phyloP scores from a whole-genome alignment of 23 tunicate species.

The Oikopleura dioica region DNA sequence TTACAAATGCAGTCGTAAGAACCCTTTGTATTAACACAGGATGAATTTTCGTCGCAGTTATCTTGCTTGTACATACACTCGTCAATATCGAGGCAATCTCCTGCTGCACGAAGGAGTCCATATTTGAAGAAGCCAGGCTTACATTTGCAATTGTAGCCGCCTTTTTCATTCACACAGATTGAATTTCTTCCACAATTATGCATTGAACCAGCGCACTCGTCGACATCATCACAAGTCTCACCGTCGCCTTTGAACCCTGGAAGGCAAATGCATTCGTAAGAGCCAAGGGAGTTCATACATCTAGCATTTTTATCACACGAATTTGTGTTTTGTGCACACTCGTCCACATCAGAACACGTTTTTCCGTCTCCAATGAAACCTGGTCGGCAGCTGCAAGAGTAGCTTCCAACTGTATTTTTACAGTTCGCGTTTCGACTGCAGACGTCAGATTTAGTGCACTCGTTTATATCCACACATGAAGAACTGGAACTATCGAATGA shows the following conservation, averaged over 20 bases:
- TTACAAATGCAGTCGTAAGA: neutral
- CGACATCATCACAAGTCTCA: neutral
- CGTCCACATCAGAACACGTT: slow-evolving; percentile 21
- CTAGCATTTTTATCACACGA: slow-evolving; percentile 10
- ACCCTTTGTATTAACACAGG: neutral
- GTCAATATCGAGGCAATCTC: slow-evolving; percentile 7
- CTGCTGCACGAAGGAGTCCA: slow-evolving; percentile 14
- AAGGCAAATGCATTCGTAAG: slow-evolving; percentile 15
- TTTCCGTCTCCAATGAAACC: neutral
- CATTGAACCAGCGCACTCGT: slow-evolving; percentile 17
- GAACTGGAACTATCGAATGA: neutral
- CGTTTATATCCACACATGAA: slow-evolving; percentile 43
- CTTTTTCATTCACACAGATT: neutral
- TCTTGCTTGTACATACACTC: slow-evolving; percentile 1
- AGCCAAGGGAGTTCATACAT: slow-evolving; percentile 14
- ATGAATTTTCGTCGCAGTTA: slow-evolving; percentile 11
- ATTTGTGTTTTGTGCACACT: neutral
- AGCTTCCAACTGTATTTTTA: neutral
- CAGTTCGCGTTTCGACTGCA: slow-evolving; percentile 13
- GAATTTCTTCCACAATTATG: slow-evolving; percentile 10
- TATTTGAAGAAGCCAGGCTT: slow-evolving; percentile 14
- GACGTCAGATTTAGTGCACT: slow-evolving; percentile 16
- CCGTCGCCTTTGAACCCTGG: slow-evolving; percentile 18
- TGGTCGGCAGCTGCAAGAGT: neutral
- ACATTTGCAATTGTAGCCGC: slow-evolving; percentile 13